Percentiles rank a stretch among this genome's conserved stretches.
These are phyloP conservation scores for Pseudonaja textilis DNA, from an alignment of 2,113 vertebrate species.

Conservation along the genomic window DNA sequence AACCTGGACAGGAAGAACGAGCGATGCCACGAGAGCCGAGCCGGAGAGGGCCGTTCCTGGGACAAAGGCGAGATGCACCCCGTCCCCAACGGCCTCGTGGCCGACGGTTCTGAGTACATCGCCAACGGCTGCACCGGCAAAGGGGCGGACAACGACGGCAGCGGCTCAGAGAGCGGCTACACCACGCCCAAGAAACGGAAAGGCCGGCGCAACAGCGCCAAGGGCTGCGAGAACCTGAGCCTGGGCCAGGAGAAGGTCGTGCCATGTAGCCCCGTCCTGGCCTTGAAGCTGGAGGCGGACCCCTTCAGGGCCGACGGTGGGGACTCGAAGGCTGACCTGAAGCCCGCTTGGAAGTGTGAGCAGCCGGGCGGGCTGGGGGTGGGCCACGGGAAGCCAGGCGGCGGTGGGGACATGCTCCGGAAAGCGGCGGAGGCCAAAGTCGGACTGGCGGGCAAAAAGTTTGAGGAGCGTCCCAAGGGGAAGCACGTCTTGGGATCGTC, in stretches of 20 bases:
- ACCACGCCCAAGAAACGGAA: slow-evolving; percentile 92
- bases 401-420: slow-evolving; percentile 75
- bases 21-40: slow-evolving; percentile 82
- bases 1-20: slow-evolving; percentile 94
- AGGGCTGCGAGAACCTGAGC: slow-evolving; percentile 83
- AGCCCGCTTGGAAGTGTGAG: slow-evolving; percentile 81
- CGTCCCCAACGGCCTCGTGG: slow-evolving; percentile 86
- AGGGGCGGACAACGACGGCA: slow-evolving; percentile 89
- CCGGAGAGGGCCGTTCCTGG: slow-evolving; percentile 75
- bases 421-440: slow-evolving; percentile 90
- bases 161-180: slow-evolving; percentile 92
- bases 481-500: slow-evolving; percentile 78
- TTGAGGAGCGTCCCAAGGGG: slow-evolving; percentile 91
- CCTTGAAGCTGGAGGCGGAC: slow-evolving; percentile 78
- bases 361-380: slow-evolving; percentile 71
- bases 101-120: slow-evolving; percentile 78
- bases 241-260: slow-evolving; percentile 84
- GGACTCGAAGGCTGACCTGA: slow-evolving; percentile 78
- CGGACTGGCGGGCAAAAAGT: slow-evolving; percentile 82
- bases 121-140: slow-evolving; percentile 91
- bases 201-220: slow-evolving; percentile 85
- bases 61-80: slow-evolving; percentile 82
- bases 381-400: slow-evolving; percentile 68
- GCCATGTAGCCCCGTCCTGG: slow-evolving; percentile 70
- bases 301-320: slow-evolving; percentile 74